phyloP scores from a whole-genome alignment of 1,140 invertebrate species.

The Diuraphis noxia region DNA sequence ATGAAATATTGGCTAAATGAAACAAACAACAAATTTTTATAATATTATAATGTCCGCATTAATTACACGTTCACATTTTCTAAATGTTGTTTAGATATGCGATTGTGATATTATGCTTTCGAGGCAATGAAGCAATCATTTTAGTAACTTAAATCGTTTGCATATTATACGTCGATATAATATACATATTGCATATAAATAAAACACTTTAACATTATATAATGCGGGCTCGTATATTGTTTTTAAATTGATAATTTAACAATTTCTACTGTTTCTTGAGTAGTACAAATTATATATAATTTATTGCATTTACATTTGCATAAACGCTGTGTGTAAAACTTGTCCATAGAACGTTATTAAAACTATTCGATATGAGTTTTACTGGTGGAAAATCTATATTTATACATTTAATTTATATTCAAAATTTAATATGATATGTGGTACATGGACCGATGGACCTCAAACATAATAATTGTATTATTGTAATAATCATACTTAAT shows the following conservation, averaged over 20 bases:
- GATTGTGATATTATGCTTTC: background rate
- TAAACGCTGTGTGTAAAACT: background rate
- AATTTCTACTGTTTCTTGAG: background rate
- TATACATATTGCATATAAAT: background rate
- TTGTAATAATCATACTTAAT: no score
- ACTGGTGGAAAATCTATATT: background rate
- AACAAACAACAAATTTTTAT: background rate
- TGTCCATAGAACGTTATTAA: background rate
- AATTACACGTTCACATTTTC: background rate
- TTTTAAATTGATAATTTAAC: background rate
- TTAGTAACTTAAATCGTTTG: background rate
- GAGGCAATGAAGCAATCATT: background rate
- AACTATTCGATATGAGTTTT: background rate
- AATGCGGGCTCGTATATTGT: background rate
- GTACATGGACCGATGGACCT: background rate
- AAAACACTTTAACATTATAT: background rate
- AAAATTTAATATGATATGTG: background rate
- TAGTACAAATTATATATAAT: background rate
- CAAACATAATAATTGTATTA: background rate
- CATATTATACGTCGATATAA: background rate
- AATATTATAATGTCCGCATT: background rate
- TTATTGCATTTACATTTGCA: background rate
- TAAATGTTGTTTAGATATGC: background rate
- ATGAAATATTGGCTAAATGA: background rate
- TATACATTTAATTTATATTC: background rate